A percentile compares a stretch with the other conserved stretches of the same genome.
phyloP scores from a whole-genome alignment of 2,113 vertebrate genomes.

The Hyla sarda region DNA sequence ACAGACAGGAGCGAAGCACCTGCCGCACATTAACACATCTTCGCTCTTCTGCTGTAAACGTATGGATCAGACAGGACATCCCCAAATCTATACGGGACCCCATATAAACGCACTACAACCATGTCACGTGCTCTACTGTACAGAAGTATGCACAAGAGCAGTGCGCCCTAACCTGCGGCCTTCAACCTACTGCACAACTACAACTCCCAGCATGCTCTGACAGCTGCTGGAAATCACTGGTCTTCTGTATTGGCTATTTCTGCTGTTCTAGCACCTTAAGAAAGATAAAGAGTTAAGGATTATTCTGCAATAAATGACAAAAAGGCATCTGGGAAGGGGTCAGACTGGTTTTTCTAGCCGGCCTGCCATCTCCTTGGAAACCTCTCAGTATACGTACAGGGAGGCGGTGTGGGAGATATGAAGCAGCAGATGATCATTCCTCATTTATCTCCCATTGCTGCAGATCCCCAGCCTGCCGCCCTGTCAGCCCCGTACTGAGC shows the following conservation, averaged over 20 bases:
- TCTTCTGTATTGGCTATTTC: not conserved
- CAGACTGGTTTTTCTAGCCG: constrained; percentile 54
- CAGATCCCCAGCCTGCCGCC: not conserved
- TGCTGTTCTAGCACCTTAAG: not conserved
- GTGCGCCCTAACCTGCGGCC: too few relatives aligned
- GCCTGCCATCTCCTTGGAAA: constrained; percentile 51
- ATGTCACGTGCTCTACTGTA: not conserved
- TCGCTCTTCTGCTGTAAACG: too few relatives aligned
- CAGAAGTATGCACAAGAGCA: not conserved
- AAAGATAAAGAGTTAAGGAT: constrained; percentile 37
- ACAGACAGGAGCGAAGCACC: too few relatives aligned
- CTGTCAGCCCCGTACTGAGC: not conserved
- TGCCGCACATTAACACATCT: too few relatives aligned
- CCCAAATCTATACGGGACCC: not conserved
- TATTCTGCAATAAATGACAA: constrained; percentile 32
- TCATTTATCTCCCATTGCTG: constrained; percentile 6
- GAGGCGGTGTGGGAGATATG: constrained; percentile 41
- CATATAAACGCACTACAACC: not conserved
- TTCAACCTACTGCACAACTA: too few relatives aligned
- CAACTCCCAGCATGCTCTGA: too few relatives aligned
- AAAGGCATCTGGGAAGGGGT: constrained; percentile 17
- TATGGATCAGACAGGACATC: too few relatives aligned
- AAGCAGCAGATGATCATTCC: constrained; percentile 20
- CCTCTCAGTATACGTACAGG: constrained; percentile 14
- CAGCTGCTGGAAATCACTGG: too few relatives aligned